A percentile compares a stretch with the other conserved stretches of the same genome.
phyloP scores from a whole-genome alignment of 2,113 vertebrate genomes.

The Myocastor coypus region DNA sequence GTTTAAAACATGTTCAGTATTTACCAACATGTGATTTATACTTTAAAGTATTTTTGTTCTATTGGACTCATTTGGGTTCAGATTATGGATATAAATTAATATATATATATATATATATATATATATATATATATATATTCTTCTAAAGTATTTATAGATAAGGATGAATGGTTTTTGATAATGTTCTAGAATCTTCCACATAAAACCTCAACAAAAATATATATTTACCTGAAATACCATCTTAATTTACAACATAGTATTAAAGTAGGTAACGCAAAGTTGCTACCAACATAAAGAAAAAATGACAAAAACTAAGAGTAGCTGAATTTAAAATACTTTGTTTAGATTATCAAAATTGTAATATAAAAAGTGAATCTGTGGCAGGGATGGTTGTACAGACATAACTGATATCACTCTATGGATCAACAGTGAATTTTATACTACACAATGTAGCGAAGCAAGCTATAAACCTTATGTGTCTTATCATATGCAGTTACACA shows the following conservation, averaged over 20 bases:
- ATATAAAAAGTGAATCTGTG: neutral
- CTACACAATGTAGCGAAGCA: neutral
- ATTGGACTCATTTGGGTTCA: neutral
- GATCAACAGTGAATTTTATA: neutral
- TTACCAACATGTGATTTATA: neutral
- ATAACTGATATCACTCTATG: neutral
- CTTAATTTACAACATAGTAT: neutral
- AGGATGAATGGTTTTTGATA: neutral
- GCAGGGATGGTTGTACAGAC: neutral
- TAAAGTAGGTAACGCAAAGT: neutral
- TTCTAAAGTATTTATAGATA: neutral
- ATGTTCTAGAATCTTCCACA: neutral
- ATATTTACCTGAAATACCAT: neutral
- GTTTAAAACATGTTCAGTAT: neutral
- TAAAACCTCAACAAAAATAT: neutral
- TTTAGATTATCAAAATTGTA: neutral
- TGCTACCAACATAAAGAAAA: neutral
- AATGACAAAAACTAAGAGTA: neutral
- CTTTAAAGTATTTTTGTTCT: neutral
- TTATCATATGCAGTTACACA: neutral
- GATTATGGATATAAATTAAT: neutral
- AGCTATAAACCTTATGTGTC: neutral
- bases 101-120: too few relatives aligned
- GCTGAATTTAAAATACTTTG: neutral
- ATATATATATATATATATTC: neutral